phyloP scores from a whole-genome alignment of 2,113 vertebrate genomes.

The Aldabrachelys gigantea region DNA sequence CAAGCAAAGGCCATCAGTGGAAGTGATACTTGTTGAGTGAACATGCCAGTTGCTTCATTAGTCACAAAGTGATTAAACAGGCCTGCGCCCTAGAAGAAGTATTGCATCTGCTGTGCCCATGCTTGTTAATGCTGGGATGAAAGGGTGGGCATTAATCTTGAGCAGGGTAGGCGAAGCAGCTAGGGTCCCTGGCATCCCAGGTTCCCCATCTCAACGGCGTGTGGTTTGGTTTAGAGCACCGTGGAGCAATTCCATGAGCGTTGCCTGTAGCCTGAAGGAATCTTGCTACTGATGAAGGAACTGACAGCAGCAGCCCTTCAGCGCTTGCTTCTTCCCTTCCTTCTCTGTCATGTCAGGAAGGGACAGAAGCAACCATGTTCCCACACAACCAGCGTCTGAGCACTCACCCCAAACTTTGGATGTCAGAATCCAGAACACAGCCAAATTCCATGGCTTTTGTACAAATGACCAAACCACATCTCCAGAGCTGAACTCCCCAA shows the following conservation, averaged over 20 bases:
- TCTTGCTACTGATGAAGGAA: not conserved
- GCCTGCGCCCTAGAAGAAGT: not conserved
- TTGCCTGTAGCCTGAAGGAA: not conserved
- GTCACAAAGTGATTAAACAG: not conserved
- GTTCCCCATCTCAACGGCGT: not conserved
- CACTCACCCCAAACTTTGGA: not conserved
- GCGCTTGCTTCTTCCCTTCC: not conserved
- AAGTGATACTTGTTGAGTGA: not conserved
- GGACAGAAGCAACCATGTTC: not conserved
- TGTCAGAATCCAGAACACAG: not conserved
- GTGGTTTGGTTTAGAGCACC: not conserved
- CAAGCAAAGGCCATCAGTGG: not conserved
- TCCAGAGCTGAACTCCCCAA: not conserved
- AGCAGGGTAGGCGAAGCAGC: not conserved
- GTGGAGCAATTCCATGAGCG: not conserved
- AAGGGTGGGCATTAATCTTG: no score
- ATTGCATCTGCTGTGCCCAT: not conserved
- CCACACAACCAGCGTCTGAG: not conserved
- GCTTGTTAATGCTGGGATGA: not conserved
- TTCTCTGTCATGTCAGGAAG: not conserved
- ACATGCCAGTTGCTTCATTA: accelerated
- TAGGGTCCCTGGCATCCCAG: not conserved
- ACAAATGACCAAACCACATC: not conserved
- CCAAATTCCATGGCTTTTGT: not conserved
- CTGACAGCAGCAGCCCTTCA: not conserved